A percentile compares a stretch with the other conserved stretches of the same genome.
phyloP scores from a whole-genome alignment of 2,797 vertebrate genomes.

The Silurus lanzhouensis region DNA sequence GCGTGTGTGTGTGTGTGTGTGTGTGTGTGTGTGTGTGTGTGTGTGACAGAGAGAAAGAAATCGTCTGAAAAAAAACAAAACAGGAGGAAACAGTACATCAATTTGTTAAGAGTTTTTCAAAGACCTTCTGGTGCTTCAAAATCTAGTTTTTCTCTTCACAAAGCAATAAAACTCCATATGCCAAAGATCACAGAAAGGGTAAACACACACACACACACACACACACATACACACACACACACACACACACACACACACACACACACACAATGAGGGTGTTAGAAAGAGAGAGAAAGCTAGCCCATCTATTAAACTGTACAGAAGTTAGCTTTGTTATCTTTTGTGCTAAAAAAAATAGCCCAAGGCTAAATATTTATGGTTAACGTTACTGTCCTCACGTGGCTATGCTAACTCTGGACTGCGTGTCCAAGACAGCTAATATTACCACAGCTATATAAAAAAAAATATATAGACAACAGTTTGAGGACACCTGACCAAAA shows the following conservation, averaged over 20 bases:
- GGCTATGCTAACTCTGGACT: neutral
- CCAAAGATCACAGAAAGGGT: conserved; percentile 1
- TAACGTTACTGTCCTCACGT: neutral
- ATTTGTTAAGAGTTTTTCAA: conserved; percentile 1
- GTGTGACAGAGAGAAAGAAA: neutral
- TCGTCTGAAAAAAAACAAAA: neutral
- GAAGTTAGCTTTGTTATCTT: too few relatives aligned
- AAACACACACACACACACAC: neutral
- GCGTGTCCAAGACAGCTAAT: neutral
- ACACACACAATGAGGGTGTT: neutral
- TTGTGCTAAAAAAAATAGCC: neutral
- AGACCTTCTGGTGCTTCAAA: conserved; percentile 27
- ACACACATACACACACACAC: neutral
- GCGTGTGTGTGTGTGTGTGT: conserved; percentile 1
- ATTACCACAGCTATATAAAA: neutral
- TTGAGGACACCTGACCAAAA: too few relatives aligned
- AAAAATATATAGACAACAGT: neutral
- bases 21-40: conserved; percentile 15
- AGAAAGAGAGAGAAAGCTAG: neutral
- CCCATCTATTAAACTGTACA: neutral
- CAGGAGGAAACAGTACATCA: neutral
- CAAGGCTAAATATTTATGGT: neutral
- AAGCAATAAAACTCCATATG: conserved; percentile 48
- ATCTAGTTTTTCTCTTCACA: conserved; percentile 21
- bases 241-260: neutral